Evolutionary conservation across 1,140 invertebrate species (phyloP).

Genomic region (Monochamus saltuarius): DNA sequence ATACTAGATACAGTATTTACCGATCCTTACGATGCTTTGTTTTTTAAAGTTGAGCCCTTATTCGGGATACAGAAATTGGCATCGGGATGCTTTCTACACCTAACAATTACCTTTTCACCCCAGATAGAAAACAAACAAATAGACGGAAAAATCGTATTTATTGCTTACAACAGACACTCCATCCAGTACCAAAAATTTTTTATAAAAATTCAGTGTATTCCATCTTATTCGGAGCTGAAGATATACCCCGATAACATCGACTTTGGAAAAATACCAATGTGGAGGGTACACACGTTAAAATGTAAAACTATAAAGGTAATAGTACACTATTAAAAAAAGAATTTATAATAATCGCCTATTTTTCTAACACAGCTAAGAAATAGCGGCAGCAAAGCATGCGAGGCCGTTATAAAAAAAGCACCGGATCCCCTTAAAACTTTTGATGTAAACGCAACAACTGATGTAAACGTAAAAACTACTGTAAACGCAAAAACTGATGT

Average conservation of each 20-base stretch:
- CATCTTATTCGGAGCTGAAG: constrained; percentile 20
- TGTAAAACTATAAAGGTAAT: constrained; percentile 21
- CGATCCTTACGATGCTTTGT: constrained; percentile 18
- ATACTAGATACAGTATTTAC: not conserved
- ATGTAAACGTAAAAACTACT: constrained; percentile 13
- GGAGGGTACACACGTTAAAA: constrained; percentile 16
- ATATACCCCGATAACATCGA: constrained; percentile 17
- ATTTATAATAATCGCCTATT: not conserved
- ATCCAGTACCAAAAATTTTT: constrained; percentile 25
- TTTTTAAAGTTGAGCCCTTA: constrained; percentile 23
- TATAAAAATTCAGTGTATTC: constrained; percentile 20
- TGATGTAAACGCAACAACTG: not conserved
- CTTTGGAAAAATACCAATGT: constrained; percentile 32
- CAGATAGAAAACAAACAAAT: constrained; percentile 7
- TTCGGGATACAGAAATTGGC: constrained; percentile 26
- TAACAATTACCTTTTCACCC: constrained; percentile 24
- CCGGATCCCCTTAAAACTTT: constrained; percentile 17
- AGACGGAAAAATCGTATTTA: constrained; percentile 21
- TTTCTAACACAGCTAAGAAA: constrained; percentile 21
- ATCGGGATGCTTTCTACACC: constrained; percentile 15
- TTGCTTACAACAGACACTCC: constrained; percentile 17
- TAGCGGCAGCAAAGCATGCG: constrained; percentile 25
- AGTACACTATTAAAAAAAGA: not conserved
- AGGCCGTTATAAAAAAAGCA: constrained; percentile 22
- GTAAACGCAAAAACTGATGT: not conserved